Conservation (phyloP, 2,888 invertebrate genomes). For the Hypena proboscidalis region DNA sequence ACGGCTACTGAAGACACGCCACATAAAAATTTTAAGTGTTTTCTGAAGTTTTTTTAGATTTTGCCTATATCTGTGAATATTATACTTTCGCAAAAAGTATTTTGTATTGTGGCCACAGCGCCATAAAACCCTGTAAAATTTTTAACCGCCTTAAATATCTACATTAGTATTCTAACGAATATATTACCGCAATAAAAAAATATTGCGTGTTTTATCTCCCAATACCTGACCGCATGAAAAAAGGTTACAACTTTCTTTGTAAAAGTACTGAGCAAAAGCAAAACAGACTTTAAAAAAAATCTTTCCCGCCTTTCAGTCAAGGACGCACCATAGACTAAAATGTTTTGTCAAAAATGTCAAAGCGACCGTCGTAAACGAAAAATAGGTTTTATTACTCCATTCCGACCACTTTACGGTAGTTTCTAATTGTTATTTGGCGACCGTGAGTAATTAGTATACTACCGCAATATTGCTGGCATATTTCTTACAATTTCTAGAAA, state of each 20-base stretch:
- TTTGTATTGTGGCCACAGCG: constrained; percentile 2
- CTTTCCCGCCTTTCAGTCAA: constrained; percentile 32
- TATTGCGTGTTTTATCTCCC: constrained; percentile 39
- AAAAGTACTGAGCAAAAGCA: constrained; percentile 15
- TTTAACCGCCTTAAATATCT: constrained; percentile 5
- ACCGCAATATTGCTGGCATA: constrained; percentile 60
- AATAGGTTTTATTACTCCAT: constrained; percentile 59
- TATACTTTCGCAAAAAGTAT: constrained; percentile 1
- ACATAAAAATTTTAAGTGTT: too few relatives aligned
- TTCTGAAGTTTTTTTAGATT: too few relatives aligned
- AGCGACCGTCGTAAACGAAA: constrained; percentile 50
- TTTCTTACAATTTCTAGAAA: constrained; percentile 45
- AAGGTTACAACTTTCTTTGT: constrained; percentile 45
- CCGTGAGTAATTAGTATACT: constrained; percentile 64
- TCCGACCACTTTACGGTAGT: constrained; percentile 72
- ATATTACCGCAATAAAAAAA: constrained; percentile 29
- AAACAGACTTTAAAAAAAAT: constrained; percentile 10
- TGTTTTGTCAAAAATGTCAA: constrained; percentile 54
- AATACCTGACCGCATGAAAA: constrained; percentile 41
- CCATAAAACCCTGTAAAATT: neutral
- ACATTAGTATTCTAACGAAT: constrained; percentile 12
- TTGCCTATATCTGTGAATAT: too few relatives aligned
- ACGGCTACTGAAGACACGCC: too few relatives aligned
- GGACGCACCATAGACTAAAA: constrained; percentile 41
- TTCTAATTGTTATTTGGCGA: constrained; percentile 69